A percentile compares a stretch with the other conserved stretches of the same genome.
phyloP scores from a whole-genome alignment of 2,888 invertebrate genomes.

The Caenorhabditis sp. region DNA sequence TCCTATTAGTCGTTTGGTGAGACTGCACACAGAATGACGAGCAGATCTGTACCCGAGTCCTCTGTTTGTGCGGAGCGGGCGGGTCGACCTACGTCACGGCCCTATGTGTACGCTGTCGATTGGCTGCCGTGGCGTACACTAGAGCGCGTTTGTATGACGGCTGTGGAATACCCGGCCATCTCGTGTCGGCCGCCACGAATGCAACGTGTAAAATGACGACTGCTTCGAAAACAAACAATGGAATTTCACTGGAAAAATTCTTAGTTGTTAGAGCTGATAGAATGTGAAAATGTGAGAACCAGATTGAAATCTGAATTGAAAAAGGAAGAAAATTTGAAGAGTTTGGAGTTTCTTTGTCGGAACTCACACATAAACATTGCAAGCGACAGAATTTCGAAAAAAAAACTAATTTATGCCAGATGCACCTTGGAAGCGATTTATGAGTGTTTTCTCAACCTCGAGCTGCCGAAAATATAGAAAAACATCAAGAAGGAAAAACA shows the following conservation, averaged over 20 bases:
- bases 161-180: background rate
- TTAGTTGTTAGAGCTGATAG: background rate
- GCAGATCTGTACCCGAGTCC: constrained; percentile 37
- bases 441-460: no score
- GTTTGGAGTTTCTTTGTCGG: no score
- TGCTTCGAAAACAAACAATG: background rate
- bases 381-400: no score
- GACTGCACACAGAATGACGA: constrained; percentile 51
- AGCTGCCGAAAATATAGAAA: no score
- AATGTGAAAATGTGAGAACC: background rate
- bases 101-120: constrained; percentile 57
- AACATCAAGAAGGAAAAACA: no score
- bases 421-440: no score
- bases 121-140: constrained; percentile 59
- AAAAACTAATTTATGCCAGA: no score
- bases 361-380: no score
- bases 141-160: constrained; percentile 44
- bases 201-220: constrained; percentile 18
- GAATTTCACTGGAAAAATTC: background rate
- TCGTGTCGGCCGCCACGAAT: background rate
- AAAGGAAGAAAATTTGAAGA: background rate
- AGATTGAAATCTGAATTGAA: background rate
- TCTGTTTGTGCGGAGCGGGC: constrained; percentile 28
- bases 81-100: constrained; percentile 30
- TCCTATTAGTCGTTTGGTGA: constrained; percentile 40